phyloP scores from a whole-genome alignment of 2,797 vertebrate species.

The Hydrolagus colliei region DNA sequence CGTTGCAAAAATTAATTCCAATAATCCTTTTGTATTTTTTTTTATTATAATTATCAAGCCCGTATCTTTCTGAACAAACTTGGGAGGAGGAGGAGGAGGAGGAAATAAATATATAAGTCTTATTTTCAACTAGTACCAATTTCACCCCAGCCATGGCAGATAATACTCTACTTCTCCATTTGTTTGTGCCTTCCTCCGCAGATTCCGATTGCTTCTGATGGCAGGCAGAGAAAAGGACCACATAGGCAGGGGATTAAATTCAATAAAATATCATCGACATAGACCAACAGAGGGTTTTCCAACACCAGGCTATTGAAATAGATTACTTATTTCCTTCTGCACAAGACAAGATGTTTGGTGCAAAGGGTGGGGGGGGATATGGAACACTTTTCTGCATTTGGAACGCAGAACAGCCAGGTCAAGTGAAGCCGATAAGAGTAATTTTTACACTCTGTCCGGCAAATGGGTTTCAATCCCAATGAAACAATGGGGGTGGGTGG shows the following conservation, averaged over 20 bases:
- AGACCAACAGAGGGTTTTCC: constrained; percentile 13
- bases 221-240: constrained; percentile 36
- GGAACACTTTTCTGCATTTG: too few species aligned
- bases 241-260: constrained; percentile 16
- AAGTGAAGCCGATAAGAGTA: not conserved
- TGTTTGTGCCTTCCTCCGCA: constrained; percentile 62
- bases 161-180: constrained; percentile 73
- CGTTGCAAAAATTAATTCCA: not conserved
- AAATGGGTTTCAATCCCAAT: not conserved
- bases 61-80: constrained; percentile 33
- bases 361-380: not conserved
- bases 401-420: not conserved
- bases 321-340: not conserved
- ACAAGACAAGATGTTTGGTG: too few species aligned
- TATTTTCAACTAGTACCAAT: constrained; percentile 61
- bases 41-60: not conserved
- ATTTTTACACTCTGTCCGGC: not conserved
- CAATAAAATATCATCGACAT: not conserved
- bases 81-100: constrained; percentile 30
- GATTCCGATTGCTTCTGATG: constrained; percentile 59
- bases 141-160: constrained; percentile 71
- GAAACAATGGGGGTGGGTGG: not conserved
- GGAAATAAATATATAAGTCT: constrained; percentile 40
- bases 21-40: not conserved
- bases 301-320: not conserved